Conservation (phyloP, 92 coral and sea anemone genomes). For the Micromussa lordhowensis region DNA sequence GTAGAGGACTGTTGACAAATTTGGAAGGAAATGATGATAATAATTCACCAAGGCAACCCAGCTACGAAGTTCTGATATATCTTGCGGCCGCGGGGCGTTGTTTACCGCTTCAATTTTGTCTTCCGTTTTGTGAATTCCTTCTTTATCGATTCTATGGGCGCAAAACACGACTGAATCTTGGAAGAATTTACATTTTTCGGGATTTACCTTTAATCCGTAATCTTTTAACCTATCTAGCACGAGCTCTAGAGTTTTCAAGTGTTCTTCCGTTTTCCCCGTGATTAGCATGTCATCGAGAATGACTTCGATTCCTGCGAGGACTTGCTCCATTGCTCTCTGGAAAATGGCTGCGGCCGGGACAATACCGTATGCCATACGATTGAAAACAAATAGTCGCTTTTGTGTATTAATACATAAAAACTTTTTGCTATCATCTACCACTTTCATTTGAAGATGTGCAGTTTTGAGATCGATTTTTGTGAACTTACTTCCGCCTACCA, state of each 20-base stretch:
- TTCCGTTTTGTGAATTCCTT: no score
- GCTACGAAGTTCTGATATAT: no score
- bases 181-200: constrained; percentile 59
- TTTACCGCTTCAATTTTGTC: no score
- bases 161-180: no score
- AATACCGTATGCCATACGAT: neutral
- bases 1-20: no score
- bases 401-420: neutral
- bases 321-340: constrained; percentile 68
- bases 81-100: no score
- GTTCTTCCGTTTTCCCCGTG: constrained; percentile 37
- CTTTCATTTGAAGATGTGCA: neutral
- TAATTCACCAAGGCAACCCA: no score
- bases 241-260: no score
- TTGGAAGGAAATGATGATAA: no score
- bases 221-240: constrained; percentile 48
- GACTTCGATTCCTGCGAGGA: constrained; percentile 41
- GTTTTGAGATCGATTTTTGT: neutral
- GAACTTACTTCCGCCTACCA: neutral
- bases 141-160: no score
- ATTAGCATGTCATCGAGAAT: constrained; percentile 58
- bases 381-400: neutral
- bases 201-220: constrained; percentile 51
- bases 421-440: neutral
- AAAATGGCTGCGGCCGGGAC: constrained; percentile 16